phyloP scores from a whole-genome alignment of 2,888 invertebrate genomes.

The Oxytorus armatus region DNA sequence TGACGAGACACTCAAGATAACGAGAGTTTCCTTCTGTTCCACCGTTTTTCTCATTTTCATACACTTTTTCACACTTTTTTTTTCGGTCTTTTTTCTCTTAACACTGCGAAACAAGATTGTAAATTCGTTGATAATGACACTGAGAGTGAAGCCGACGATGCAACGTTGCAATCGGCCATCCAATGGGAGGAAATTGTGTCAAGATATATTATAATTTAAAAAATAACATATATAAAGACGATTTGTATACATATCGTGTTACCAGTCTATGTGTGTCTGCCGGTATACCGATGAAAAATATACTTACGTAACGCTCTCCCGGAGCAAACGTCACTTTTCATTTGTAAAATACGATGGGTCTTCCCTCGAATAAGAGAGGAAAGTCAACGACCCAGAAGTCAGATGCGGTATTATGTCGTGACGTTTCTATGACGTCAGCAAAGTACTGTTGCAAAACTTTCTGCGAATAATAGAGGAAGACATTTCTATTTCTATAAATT shows the following conservation, averaged over 20 bases:
- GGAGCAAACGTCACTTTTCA: conserved; percentile 59
- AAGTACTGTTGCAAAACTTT: conserved; percentile 34
- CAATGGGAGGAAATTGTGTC: conserved; percentile 31
- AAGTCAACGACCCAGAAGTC: conserved; percentile 55
- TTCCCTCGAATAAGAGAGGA: conserved; percentile 60
- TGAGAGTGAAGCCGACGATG: background rate
- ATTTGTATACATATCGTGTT: conserved; percentile 22
- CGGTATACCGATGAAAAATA: conserved; percentile 52
- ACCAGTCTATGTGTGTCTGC: conserved; percentile 40
- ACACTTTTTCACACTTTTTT: too few relatives aligned
- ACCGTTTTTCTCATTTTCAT: too few relatives aligned
- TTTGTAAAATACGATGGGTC: conserved; percentile 62
- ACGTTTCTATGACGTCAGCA: conserved; percentile 57
- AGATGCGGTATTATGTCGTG: conserved; percentile 39
- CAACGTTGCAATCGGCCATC: background rate
- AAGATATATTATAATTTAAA: conserved; percentile 51
- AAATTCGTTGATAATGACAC: conserved; percentile 3
- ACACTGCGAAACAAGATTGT: background rate
- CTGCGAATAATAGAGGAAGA: conserved; percentile 41
- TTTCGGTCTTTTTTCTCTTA: background rate
- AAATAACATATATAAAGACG: background rate
- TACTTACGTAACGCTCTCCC: conserved; percentile 51
- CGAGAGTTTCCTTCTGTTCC: too few relatives aligned
- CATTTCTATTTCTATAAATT: conserved; percentile 61
- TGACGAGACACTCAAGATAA: too few relatives aligned